Evolutionary conservation across 35 echinoderm and acorn worm genomes (phyloP).

Genomic region (Apostichopus japonicus): DNA sequence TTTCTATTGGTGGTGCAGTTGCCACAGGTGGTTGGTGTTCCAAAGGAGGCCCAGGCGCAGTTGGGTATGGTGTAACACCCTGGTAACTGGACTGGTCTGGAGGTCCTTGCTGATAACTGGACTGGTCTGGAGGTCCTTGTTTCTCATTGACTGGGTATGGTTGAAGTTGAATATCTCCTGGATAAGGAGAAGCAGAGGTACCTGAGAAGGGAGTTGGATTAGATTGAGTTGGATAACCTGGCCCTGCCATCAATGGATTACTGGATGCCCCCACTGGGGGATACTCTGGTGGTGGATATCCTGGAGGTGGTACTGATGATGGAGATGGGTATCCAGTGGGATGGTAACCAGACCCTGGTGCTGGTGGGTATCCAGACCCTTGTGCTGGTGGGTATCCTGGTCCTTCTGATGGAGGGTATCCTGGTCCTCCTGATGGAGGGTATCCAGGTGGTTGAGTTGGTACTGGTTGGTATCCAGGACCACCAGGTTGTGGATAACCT

Average conservation of each 20-base stretch:
- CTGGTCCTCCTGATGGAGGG: background rate
- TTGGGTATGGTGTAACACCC: background rate
- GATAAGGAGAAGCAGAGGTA: no score
- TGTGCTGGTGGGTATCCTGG: background rate
- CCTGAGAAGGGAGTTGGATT: no score
- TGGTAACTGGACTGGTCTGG: background rate
- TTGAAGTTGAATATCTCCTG: background rate
- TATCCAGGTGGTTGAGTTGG: background rate
- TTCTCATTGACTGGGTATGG: background rate
- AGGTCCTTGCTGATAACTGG: background rate
- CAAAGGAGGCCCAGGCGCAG: background rate
- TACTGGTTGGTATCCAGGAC: background rate
- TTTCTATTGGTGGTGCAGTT: slow-evolving; percentile 3
- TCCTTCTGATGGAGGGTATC: background rate
- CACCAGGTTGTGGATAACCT: background rate
- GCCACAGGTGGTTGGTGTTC: background rate
- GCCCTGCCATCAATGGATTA: background rate
- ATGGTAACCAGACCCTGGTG: background rate
- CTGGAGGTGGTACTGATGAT: background rate
- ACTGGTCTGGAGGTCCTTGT: background rate
- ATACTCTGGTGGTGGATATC: background rate
- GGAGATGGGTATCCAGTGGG: background rate
- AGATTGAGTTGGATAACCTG: background rate
- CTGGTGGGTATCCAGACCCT: background rate
- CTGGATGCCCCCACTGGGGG: no score